phyloP scores from a whole-genome alignment of 1,140 invertebrate genomes.

The Yoshiicerus persimilis region DNA sequence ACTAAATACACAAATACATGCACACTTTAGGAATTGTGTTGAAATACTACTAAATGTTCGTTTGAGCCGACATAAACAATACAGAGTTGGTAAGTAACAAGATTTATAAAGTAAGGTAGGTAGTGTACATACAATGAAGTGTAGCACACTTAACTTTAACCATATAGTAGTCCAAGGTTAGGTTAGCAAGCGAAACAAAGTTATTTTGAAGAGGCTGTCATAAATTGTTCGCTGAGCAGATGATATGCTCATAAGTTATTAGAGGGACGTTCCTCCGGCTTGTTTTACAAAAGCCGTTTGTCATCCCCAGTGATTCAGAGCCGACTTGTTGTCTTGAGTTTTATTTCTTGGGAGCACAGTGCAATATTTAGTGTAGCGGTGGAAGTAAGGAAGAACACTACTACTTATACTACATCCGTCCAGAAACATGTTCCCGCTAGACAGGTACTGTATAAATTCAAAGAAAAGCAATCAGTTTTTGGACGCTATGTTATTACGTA shows the following conservation, averaged over 20 bases:
- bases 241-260: constrained; percentile 21
- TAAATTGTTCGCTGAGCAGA: constrained; percentile 8
- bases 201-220: constrained; percentile 2
- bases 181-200: constrained; percentile 7
- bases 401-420: background rate
- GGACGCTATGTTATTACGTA: no score
- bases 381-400: background rate
- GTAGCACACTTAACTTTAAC: background rate
- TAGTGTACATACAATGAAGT: background rate
- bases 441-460: no score
- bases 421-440: background rate
- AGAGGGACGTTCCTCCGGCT: background rate
- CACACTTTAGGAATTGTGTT: background rate
- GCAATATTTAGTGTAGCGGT: background rate
- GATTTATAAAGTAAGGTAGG: background rate
- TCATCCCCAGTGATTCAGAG: constrained; percentile 2
- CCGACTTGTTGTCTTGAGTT: constrained; percentile 3
- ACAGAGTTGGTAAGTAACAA: background rate
- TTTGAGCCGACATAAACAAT: background rate
- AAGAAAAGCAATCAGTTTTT: no score
- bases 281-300: constrained; percentile 17
- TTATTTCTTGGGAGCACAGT: background rate
- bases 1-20: background rate
- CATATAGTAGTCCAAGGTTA: background rate
- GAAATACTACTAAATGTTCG: background rate